phyloP scores from a whole-genome alignment of 2,797 vertebrate species.

The Arctocebus calabarensis region DNA sequence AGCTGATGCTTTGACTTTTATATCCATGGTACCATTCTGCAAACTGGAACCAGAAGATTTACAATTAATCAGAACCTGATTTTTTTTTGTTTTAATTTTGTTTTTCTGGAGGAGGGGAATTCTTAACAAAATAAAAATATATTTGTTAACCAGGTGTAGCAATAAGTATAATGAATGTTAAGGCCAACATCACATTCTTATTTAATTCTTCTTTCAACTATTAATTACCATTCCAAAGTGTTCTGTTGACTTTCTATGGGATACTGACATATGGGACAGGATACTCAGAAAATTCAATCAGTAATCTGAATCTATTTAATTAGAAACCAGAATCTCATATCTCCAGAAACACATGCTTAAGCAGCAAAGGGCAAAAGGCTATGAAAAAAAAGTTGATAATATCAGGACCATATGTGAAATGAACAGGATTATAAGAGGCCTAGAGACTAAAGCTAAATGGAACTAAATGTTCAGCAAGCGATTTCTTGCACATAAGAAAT shows the following conservation, averaged over 20 bases:
- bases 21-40: slow-evolving; percentile 13
- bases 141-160: slow-evolving; percentile 22
- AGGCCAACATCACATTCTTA: slow-evolving; percentile 51
- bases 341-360: slow-evolving; percentile 59
- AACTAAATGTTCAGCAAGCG: slow-evolving; percentile 49
- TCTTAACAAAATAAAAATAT: slow-evolving; percentile 28
- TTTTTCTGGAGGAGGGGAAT: not conserved
- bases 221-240: slow-evolving; percentile 53
- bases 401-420: slow-evolving; percentile 71
- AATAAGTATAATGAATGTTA: slow-evolving; percentile 59
- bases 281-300: slow-evolving; percentile 69
- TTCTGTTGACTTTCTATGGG: slow-evolving; percentile 58
- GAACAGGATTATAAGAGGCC: slow-evolving; percentile 42
- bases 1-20: slow-evolving; percentile 51
- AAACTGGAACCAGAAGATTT: slow-evolving; percentile 67
- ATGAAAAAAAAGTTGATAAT: slow-evolving; percentile 37
- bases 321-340: slow-evolving; percentile 58
- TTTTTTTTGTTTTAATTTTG: not conserved
- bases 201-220: slow-evolving; percentile 68
- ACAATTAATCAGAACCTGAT: slow-evolving; percentile 38
- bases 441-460: not conserved
- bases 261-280: slow-evolving; percentile 42
- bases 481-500: not conserved
- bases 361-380: slow-evolving; percentile 55
- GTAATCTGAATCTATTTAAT: slow-evolving; percentile 70